Conservation (phyloP, 2,113 vertebrate species). For the Bubo scandiacus region DNA sequence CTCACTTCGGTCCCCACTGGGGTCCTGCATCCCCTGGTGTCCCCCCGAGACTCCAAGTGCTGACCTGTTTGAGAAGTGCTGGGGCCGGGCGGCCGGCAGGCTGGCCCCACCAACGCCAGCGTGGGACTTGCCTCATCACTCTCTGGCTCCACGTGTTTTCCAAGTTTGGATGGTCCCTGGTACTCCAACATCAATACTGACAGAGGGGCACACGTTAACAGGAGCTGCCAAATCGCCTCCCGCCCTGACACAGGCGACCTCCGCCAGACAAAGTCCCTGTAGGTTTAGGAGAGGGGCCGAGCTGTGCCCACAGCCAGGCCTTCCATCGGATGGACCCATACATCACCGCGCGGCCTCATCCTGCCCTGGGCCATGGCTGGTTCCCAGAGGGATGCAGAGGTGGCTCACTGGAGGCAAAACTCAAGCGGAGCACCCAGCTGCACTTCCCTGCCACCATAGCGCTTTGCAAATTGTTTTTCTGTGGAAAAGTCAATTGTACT, state of each 20-base stretch:
- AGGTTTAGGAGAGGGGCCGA: neutral
- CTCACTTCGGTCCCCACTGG: neutral
- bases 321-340: neutral
- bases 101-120: rapidly evolving
- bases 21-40: neutral
- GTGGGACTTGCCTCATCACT: rapidly evolving
- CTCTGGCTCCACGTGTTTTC: rapidly evolving
- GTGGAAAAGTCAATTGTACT: neutral
- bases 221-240: neutral
- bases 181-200: rapidly evolving
- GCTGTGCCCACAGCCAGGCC: neutral
- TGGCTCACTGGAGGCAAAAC: neutral
- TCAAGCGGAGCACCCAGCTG: neutral
- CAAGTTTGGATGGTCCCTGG: rapidly evolving
- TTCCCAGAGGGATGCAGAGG: neutral
- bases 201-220: neutral
- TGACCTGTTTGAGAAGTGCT: neutral
- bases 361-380: neutral
- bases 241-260: neutral
- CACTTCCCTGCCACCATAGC: neutral
- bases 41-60: neutral
- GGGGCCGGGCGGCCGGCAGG: neutral
- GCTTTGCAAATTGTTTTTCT: neutral
- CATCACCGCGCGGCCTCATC: rapidly evolving
- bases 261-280: rapidly evolving